Evolutionary conservation across 2,113 vertebrate species (phyloP), one percentile per base, ranked within the genome.

Genomic region (Spermophilus dauricus): DNA sequence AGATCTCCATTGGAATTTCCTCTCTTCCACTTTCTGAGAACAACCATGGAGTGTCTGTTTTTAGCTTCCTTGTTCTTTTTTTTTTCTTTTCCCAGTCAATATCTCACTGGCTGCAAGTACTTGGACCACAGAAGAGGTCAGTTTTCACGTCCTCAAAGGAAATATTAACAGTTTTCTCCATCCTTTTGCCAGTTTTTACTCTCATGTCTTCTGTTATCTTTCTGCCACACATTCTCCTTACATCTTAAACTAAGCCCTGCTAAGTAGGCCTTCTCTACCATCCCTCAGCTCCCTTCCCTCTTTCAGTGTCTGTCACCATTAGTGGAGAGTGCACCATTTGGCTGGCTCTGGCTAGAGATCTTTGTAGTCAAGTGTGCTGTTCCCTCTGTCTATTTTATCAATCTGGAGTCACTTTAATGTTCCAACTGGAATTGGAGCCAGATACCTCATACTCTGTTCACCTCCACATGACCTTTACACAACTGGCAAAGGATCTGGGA

Each of bases 351-450:
- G 30, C 84, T 89, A 48, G 72, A 70, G 67, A 81, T 76, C 92
- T 97, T 92, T 96, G 90, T 96, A 97, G 95, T 96, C 39, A 85
- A 51, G 77, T 26, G 61, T 69, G n/a, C 95, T 93, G 51, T 95
- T 95, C 72, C 34, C 82, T 88, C 77, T 90, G 89, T 76, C 90
- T 92, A 39, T 86, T 98, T 95, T 98, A 96, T 97, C 97, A 98
- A 97, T 98, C 98, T 98, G 98, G 96, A 98, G 94, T 98, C 93
- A 97, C 97, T 97, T 98, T 97, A 96, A 98, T 94, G 95, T 97
- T 98, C 92, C 91, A 95, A 70, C 76, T 95, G 95, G 97, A 98
- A 96, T 94, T 97, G 96, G 94, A 97, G 97, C 97, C 98, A 97
- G 95, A 97, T 97, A 97, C 96, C 83, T 97, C 82, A 96, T 97